Base-by-base conservation (phyloP, 1,140 invertebrate species). In the Neodiprion lecontei region DNA sequence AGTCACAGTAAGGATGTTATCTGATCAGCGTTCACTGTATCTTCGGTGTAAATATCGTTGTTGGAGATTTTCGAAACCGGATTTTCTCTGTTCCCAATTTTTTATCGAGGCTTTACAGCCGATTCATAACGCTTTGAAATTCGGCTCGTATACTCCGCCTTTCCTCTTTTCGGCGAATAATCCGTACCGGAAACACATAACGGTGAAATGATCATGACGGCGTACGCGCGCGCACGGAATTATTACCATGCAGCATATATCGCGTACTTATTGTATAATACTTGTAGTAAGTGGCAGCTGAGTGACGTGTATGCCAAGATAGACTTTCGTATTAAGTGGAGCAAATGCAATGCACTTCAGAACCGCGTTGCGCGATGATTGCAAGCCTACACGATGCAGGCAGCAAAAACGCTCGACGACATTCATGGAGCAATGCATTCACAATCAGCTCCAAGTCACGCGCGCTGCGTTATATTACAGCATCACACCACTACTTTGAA, bases 401-500 rank as follows among this genome's bases (percentile, higher is more conserved):
- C 80, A 82, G 82, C 53, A 17, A 61, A 61, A 61, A 61, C 53
- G 53, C 53, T 14, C n/a, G 53, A 61, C 53, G n/a, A 17, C 9
- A 61, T 61, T 61, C 28, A 40, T 40, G 28, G 28, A 40, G 28
- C 0, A 40, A 40, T 5, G 28, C 28, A 40, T 40, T 40, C 28
- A 40, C 28, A 40, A 40, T 40, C 28, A 40, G 28, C 28, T 84
- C 81, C 82, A 17, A 65, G 17, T 84, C 85, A 82, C 68, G 70
- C 70, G 70, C 70, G 48, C 83, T 40, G 85, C 85, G 86, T 88
- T 86, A 87, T 86, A 83, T 84, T 17, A 61, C 53, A 61, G 53
- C 53, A 61, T 87, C 86, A 85, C 80, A 79, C 83, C 86, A 88
- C 85, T 88, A 87, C 84, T 85, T 86, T 79, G 86, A 82, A 86